A percentile compares a stretch with the other conserved stretches of the same genome.
Conservation (phyloP, 2,888 invertebrate species). For the Gymnocheta viridis region DNA sequence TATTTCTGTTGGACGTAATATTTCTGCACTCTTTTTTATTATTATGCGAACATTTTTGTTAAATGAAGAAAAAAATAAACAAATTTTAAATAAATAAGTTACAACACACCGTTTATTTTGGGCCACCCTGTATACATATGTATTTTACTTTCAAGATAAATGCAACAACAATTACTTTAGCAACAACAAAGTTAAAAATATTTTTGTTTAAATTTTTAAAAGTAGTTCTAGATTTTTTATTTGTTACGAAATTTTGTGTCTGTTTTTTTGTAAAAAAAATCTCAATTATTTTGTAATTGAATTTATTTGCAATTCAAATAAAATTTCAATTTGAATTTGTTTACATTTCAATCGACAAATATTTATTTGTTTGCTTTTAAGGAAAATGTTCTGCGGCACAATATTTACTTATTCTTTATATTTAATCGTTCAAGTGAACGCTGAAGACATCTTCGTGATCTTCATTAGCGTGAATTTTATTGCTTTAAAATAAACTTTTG, state of each 20-base stretch:
- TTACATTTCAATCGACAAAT: slow-evolving; percentile 34
- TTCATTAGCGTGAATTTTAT: slow-evolving; percentile 13
- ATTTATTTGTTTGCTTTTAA: not conserved
- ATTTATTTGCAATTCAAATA: slow-evolving; percentile 45
- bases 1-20: too few relatives aligned
- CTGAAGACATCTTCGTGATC: slow-evolving; percentile 22
- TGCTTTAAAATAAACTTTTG: not conserved
- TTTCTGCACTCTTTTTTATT: too few relatives aligned
- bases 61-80: too few relatives aligned
- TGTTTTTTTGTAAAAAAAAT: not conserved
- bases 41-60: too few relatives aligned
- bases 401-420: not conserved
- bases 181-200: not conserved
- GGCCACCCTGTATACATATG: too few relatives aligned
- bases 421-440: not conserved
- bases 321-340: slow-evolving; percentile 15
- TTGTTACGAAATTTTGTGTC: not conserved
- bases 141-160: slow-evolving; percentile 20
- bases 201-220: slow-evolving; percentile 12
- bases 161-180: not conserved
- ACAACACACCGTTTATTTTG: too few relatives aligned
- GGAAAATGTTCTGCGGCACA: not conserved
- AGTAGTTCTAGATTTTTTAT: not conserved
- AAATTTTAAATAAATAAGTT: too few relatives aligned
- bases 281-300: slow-evolving; percentile 34